These are phyloP conservation scores for Palloptera scutellata DNA, from an alignment of 2,888 invertebrate genomes.

Conservation along the genomic window DNA sequence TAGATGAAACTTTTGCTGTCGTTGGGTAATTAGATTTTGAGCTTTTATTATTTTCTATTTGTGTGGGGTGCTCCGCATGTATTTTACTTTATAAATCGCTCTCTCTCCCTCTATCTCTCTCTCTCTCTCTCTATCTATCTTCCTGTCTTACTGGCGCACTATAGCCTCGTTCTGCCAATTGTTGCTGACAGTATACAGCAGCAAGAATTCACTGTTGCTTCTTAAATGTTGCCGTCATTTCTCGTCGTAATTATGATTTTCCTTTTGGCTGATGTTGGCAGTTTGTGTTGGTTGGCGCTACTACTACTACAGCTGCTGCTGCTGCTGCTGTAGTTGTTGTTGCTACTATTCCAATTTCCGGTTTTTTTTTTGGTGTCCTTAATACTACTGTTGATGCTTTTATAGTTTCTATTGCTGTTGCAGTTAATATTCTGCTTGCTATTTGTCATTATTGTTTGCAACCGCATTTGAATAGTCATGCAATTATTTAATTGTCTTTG, in stretches of 20 bases:
- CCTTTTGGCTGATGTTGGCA: conserved; percentile 25
- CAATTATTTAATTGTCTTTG: conserved; percentile 1
- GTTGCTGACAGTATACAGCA: no score
- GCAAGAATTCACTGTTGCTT: neutral
- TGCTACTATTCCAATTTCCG: conserved; percentile 7
- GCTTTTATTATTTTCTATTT: no score
- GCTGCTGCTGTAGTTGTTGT: conserved; percentile 21
- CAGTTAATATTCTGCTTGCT: neutral
- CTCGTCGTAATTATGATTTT: conserved; percentile 7
- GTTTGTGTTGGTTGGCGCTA: conserved; percentile 13
- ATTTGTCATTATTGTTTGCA: conserved; percentile 6
- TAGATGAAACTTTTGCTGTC: neutral
- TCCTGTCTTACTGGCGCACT: neutral
- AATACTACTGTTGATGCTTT: conserved; percentile 25
- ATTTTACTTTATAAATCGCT: no score
- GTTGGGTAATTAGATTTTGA: neutral
- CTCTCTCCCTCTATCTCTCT: neutral
- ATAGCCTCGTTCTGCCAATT: neutral
- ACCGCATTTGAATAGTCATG: neutral
- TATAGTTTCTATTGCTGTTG: conserved; percentile 24
- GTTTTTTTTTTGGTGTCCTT: conserved; percentile 17
- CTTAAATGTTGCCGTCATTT: conserved; percentile 5
- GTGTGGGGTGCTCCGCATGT: no score
- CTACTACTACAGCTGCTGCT: neutral
- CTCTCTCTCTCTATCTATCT: neutral